These are phyloP conservation scores for Diabrotica balteata DNA, from an alignment of 2,888 invertebrate species.

Conservation along the genomic window DNA sequence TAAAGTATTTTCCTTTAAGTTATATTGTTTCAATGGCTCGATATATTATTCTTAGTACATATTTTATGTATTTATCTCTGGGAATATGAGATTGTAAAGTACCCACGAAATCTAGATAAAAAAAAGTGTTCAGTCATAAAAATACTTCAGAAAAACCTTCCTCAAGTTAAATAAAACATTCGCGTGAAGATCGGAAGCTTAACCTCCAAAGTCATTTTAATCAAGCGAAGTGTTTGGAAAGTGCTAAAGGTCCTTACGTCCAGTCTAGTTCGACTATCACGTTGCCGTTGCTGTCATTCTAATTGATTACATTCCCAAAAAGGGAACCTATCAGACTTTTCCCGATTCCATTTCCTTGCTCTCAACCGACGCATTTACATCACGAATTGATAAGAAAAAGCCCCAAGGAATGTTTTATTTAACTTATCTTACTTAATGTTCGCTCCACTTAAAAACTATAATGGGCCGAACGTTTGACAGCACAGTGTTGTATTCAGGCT, in stretches of 20 bases:
- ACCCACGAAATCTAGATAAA: no score
- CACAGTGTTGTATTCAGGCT: no score
- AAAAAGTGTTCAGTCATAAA: no score
- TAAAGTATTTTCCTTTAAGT: no score
- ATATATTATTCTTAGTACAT: no score
- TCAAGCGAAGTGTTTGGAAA: conserved; percentile 11
- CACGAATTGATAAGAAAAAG: conserved; percentile 7
- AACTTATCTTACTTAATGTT: not conserved
- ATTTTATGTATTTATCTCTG: no score
- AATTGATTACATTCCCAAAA: conserved; percentile 12
- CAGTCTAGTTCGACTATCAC: conserved; percentile 3
- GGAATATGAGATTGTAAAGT: no score
- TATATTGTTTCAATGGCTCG: no score
- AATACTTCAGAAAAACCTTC: no score
- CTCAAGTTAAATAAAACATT: not conserved
- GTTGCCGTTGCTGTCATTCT: conserved; percentile 7
- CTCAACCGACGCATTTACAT: conserved; percentile 7
- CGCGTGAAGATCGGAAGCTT: not conserved
- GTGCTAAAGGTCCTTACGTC: conserved; percentile 14
- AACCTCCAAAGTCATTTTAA: conserved; percentile 10
- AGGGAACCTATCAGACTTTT: conserved; percentile 1
- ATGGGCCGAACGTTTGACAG: no score
- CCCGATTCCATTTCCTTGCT: not conserved
- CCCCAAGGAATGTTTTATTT: conserved; percentile 5
- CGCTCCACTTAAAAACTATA: no score